Percentiles rank a stretch among this genome's conserved stretches.
phyloP scores from a whole-genome alignment of 2,113 vertebrate genomes.

The Orycteropus afer region DNA sequence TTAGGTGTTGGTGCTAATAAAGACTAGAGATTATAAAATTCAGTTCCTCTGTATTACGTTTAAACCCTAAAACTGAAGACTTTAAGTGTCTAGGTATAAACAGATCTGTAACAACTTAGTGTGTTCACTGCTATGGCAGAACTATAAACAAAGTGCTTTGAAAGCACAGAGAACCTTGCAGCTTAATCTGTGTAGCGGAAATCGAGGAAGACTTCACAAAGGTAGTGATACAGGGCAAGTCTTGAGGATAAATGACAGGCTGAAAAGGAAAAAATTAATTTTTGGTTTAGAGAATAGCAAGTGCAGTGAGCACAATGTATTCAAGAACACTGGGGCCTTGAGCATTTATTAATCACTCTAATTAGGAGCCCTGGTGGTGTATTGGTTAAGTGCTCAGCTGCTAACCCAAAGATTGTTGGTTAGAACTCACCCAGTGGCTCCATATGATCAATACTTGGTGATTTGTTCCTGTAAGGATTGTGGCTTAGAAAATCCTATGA shows the following conservation, averaged over 20 bases:
- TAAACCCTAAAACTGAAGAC: not conserved
- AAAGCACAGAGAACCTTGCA: not conserved
- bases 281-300: not conserved
- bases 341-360: not conserved
- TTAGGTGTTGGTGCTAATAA: not conserved
- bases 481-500: too few species aligned
- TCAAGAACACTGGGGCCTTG: not conserved
- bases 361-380: too few species aligned
- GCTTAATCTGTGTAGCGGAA: not conserved
- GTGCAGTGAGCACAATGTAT: not conserved
- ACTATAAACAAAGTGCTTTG: not conserved
- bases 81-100: not conserved
- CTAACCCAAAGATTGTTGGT: too few species aligned
- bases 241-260: not conserved
- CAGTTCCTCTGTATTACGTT: not conserved
- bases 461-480: too few species aligned
- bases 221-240: not conserved
- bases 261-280: constrained; percentile 10
- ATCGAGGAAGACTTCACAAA: not conserved
- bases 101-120: not conserved
- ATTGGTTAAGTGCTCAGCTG: too few species aligned
- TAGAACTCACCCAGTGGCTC: too few species aligned
- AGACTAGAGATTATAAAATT: not conserved
- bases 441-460: too few species aligned
- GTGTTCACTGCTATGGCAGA: not conserved